phyloP scores from a whole-genome alignment of 2,888 invertebrate genomes.

The Helleia helle region DNA sequence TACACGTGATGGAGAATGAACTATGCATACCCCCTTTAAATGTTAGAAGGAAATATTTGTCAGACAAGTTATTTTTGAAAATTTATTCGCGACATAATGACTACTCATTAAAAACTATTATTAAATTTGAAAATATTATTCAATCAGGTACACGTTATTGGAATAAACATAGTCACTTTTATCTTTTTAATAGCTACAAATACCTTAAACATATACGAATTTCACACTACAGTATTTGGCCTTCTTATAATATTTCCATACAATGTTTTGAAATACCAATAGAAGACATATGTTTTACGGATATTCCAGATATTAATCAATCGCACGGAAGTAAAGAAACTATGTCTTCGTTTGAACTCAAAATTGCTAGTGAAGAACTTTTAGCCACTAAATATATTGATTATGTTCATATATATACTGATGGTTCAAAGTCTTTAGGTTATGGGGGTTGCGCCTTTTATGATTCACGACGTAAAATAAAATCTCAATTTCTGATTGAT shows the following conservation, averaged over 20 bases:
- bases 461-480: neutral
- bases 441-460: neutral
- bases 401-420: neutral
- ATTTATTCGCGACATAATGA: neutral
- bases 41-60: neutral
- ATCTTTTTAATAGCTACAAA: neutral
- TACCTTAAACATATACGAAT: neutral
- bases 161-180: neutral
- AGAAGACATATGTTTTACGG: neutral
- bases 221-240: neutral
- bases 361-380: neutral
- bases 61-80: neutral
- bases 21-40: too few relatives aligned
- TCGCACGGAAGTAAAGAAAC: neutral
- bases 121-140: neutral
- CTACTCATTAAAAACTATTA: neutral
- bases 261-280: neutral
- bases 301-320: neutral
- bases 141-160: neutral
- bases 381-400: neutral
- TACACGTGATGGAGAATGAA: slow-evolving; percentile 1
- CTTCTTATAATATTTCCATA: neutral
- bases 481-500: neutral
- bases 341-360: neutral
- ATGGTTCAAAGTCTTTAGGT: neutral